A percentile compares a stretch with the other conserved stretches of the same genome.
These are phyloP conservation scores for Nannospalax galili DNA, from an alignment of 2,113 vertebrate genomes.

Conservation along the genomic window DNA sequence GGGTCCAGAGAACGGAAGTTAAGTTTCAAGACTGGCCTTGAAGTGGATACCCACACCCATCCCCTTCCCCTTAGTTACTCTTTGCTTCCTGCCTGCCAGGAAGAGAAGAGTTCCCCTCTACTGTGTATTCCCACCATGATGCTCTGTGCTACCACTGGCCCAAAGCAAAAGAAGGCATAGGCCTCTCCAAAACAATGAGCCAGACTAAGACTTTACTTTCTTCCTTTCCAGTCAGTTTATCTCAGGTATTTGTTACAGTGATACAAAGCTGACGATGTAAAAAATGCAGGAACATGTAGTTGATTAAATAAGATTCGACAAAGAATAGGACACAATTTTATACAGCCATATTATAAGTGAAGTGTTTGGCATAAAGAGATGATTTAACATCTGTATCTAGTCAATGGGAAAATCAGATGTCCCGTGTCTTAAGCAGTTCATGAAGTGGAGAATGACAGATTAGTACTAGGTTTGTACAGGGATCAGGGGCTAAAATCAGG, in stretches of 20 bases:
- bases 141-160: neutral
- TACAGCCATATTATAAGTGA: neutral
- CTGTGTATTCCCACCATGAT: too few relatives aligned
- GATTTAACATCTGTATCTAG: neutral
- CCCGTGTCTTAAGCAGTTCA: neutral
- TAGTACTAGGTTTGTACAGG: neutral
- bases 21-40: neutral
- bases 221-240: neutral
- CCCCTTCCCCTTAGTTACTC: neutral
- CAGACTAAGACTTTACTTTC: neutral
- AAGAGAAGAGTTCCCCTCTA: neutral
- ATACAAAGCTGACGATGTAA: neutral
- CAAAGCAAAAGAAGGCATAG: too few relatives aligned
- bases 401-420: neutral
- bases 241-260: neutral
- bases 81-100: neutral
- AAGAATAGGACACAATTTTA: conserved; percentile 1
- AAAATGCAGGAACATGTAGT: neutral
- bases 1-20: neutral
- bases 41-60: neutral
- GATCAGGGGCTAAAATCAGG: neutral
- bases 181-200: too few relatives aligned
- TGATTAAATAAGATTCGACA: conserved; percentile 24
- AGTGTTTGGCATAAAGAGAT: neutral
- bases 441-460: neutral